phyloP scores from a whole-genome alignment of 2,113 vertebrate genomes.

The Mormyrus lacerda region DNA sequence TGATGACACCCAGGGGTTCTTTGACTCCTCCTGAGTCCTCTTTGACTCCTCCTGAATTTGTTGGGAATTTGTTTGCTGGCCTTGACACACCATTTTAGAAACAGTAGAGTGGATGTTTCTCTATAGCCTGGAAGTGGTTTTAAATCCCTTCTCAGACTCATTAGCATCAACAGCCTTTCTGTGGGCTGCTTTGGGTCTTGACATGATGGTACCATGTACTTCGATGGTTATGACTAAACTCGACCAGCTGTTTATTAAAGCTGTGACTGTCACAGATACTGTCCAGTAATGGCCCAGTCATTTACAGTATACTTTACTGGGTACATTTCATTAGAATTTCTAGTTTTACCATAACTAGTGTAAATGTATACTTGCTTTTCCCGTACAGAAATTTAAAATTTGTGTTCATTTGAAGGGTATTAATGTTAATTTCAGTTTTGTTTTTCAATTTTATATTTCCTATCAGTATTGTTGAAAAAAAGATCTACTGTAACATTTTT shows the following conservation, averaged over 20 bases:
- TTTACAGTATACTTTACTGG: background rate
- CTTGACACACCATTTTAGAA: background rate
- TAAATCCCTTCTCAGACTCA: background rate
- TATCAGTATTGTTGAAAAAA: background rate
- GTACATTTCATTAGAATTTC: background rate
- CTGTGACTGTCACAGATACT: background rate
- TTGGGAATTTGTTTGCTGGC: background rate
- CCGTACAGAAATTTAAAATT: no score
- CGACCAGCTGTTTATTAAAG: background rate
- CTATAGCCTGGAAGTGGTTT: background rate
- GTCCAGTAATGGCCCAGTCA: background rate
- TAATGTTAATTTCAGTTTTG: background rate
- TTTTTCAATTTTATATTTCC: background rate
- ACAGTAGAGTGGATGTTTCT: background rate
- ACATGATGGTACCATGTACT: background rate
- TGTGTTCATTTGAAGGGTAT: background rate
- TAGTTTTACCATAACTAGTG: background rate
- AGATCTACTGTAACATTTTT: background rate
- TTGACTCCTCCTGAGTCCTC: background rate
- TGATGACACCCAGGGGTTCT: background rate
- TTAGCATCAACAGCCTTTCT: background rate
- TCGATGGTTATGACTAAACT: background rate
- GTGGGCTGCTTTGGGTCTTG: background rate
- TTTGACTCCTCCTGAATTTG: background rate
- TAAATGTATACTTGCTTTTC: background rate